phyloP scores from a whole-genome alignment of 2,888 invertebrate genomes.

The Camptogramma bilineatum region DNA sequence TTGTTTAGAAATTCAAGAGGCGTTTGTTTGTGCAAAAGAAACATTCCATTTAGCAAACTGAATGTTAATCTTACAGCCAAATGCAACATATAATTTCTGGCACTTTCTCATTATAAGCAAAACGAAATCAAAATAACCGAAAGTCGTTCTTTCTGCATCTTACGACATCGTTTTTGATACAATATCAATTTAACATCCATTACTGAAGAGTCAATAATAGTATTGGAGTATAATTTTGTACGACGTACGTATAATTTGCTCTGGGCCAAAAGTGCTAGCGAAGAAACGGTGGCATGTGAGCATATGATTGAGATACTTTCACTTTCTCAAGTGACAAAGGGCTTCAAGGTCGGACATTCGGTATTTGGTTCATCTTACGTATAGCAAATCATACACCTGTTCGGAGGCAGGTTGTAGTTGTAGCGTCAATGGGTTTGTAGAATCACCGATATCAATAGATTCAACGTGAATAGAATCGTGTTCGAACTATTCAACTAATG shows the following conservation, averaged over 20 bases:
- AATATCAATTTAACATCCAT: conserved; percentile 56
- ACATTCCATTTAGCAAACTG: conserved; percentile 49
- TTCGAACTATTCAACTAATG: conserved; percentile 67
- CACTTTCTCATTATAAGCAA: conserved; percentile 53
- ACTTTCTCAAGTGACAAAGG: conserved; percentile 74
- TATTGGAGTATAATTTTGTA: conserved; percentile 44
- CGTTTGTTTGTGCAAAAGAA: conserved; percentile 48
- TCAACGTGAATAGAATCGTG: conserved; percentile 46
- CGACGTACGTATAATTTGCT: conserved; percentile 50
- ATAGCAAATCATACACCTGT: conserved; percentile 37
- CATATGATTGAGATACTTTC: conserved; percentile 66
- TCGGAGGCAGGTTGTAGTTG: conserved; percentile 4
- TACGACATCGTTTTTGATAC: conserved; percentile 38
- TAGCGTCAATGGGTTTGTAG: conserved; percentile 18
- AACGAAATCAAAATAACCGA: conserved; percentile 42
- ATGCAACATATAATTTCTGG: conserved; percentile 53
- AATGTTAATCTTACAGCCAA: conserved; percentile 49
- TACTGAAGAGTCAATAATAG: conserved; percentile 54
- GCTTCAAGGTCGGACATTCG: conserved; percentile 65
- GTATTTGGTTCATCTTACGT: conserved; percentile 51
- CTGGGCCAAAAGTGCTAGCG: conserved; percentile 59
- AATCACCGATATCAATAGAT: conserved; percentile 35
- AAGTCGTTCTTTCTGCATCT: conserved; percentile 37
- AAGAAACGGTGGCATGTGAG: conserved; percentile 42
- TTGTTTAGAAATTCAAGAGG: conserved; percentile 54